A percentile compares a stretch with the other conserved stretches of the same genome.
These are phyloP conservation scores for Andrena hattorfiana DNA, from an alignment of 2,888 invertebrate species.

Conservation along the genomic window DNA sequence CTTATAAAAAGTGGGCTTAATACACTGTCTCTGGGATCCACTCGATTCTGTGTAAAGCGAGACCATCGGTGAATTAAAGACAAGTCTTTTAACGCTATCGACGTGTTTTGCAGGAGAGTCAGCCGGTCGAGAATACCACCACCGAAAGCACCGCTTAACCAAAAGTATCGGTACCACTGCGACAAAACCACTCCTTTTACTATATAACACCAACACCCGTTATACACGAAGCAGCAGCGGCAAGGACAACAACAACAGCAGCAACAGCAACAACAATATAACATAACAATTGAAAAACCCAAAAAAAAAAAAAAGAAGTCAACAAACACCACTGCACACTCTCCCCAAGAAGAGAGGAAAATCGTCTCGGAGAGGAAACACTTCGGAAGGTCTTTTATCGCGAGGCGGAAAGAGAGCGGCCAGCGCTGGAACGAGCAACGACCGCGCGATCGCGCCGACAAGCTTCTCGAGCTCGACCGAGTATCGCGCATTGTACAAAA, in stretches of 20 bases:
- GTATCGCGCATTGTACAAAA: background rate
- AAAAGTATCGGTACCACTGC: conserved; percentile 72
- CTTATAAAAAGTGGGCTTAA: no score
- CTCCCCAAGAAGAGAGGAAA: conserved; percentile 76
- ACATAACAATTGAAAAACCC: conserved; percentile 75
- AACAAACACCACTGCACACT: conserved; percentile 79
- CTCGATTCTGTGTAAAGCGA: background rate
- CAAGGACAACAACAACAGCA: conserved; percentile 61
- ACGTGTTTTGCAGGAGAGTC: conserved; percentile 85
- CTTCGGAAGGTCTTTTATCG: conserved; percentile 17
- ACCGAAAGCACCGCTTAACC: conserved; percentile 88
- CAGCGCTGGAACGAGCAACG: conserved; percentile 14
- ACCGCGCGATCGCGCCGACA: background rate
- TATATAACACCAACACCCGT: conserved; percentile 79
- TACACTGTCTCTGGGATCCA: no score
- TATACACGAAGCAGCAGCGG: conserved; percentile 74
- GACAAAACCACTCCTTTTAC: conserved; percentile 74
- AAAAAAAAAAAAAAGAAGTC: conserved; percentile 71
- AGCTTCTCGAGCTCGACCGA: background rate
- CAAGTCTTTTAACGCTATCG: no score
- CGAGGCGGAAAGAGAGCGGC: conserved; percentile 14
- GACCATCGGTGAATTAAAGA: background rate
- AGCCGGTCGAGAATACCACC: conserved; percentile 88
- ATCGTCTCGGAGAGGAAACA: conserved; percentile 38
- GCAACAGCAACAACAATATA: conserved; percentile 42